phyloP scores from a whole-genome alignment of 2,113 vertebrate species.

The Bubo bubo region DNA sequence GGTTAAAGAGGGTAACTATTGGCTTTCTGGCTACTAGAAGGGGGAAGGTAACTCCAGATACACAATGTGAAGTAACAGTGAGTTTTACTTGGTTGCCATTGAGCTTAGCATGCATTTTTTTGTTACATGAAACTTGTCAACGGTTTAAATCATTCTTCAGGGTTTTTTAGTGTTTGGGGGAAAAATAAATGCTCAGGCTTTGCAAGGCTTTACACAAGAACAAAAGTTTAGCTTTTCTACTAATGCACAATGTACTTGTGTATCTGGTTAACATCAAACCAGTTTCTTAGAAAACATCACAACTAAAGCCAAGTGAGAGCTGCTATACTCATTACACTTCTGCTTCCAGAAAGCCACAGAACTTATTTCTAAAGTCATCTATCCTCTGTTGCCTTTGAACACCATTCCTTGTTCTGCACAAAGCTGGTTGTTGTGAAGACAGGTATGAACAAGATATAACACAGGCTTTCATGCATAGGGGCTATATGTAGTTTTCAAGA shows the following conservation, averaged over 20 bases:
- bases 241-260: neutral
- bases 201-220: neutral
- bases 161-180: neutral
- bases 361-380: neutral
- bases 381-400: neutral
- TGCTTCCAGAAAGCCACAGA: neutral
- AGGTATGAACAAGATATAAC: neutral
- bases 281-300: neutral
- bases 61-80: neutral
- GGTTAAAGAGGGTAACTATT: neutral
- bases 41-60: neutral
- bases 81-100: neutral
- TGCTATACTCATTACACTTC: neutral
- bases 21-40: neutral
- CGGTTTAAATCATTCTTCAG: neutral
- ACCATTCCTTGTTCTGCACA: neutral
- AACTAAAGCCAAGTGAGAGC: neutral
- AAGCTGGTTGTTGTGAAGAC: neutral
- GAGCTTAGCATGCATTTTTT: fast-evolving
- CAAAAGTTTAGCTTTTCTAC: neutral
- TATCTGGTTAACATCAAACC: neutral
- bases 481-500: neutral
- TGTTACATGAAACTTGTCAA: neutral
- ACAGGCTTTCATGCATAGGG: neutral
- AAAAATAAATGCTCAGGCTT: neutral